Percentiles rank a stretch among this genome's conserved stretches.
These are phyloP conservation scores for Cassiopea andromeda DNA, from an alignment of 30 jellyfish, hydroid and myxozoan genomes.

Conservation along the genomic window DNA sequence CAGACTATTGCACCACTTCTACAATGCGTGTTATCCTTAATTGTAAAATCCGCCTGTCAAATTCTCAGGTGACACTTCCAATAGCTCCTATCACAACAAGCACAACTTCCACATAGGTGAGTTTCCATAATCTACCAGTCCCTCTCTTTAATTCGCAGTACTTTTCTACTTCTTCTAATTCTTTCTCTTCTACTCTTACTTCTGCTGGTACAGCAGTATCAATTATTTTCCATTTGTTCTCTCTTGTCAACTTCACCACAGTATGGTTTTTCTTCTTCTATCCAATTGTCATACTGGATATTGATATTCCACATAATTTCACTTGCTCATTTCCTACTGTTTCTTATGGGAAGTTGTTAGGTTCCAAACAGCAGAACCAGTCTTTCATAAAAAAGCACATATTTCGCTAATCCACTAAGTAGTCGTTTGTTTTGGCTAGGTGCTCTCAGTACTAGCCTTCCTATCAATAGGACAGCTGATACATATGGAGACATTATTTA, in stretches of 20 bases:
- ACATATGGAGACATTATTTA: too few relatives aligned
- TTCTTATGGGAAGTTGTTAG: background rate
- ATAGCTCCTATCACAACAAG: background rate
- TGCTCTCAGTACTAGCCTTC: too few relatives aligned
- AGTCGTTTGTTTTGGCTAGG: too few relatives aligned
- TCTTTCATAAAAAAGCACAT: too few relatives aligned
- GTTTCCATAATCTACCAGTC: background rate
- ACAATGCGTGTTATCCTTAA: background rate
- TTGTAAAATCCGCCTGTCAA: background rate
- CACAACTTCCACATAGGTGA: background rate
- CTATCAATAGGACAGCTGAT: too few relatives aligned
- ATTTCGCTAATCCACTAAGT: too few relatives aligned
- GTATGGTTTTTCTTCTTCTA: background rate
- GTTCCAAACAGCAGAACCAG: too few relatives aligned
- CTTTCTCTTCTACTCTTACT: background rate
- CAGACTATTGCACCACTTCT: background rate
- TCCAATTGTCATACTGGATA: background rate
- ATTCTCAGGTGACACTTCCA: background rate
- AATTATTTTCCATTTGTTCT: background rate
- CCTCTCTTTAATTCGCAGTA: background rate
- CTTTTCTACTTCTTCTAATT: background rate
- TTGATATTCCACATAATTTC: background rate
- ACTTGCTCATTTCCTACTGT: background rate
- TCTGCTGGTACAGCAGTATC: background rate
- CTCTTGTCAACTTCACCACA: background rate